Percentiles rank a stretch among this genome's conserved stretches.
phyloP scores from a whole-genome alignment of 2,797 vertebrate species.

The Enoplosus armatus region DNA sequence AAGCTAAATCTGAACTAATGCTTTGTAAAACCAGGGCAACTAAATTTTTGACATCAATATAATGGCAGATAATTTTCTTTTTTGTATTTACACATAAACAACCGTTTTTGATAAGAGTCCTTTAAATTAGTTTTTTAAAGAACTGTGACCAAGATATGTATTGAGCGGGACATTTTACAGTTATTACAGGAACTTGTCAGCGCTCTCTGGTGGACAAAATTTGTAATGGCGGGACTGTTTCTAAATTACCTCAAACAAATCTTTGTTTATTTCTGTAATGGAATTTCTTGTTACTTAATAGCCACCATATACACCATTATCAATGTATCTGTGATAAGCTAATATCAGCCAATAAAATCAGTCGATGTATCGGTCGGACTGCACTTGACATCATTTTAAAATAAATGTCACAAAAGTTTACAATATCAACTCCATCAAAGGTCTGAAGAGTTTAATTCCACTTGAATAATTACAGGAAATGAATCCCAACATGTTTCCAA shows the following conservation, averaged over 20 bases:
- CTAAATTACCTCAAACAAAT: background rate
- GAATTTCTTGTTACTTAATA: background rate
- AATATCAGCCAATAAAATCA: background rate
- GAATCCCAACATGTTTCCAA: slow-evolving; percentile 11
- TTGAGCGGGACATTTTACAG: background rate
- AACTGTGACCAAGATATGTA: too few relatives aligned
- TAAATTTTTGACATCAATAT: too few relatives aligned
- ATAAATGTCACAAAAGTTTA: background rate
- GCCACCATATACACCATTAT: background rate
- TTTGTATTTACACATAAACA: background rate
- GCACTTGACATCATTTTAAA: background rate
- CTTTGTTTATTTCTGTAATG: background rate
- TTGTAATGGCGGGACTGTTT: background rate
- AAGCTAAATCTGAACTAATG: background rate
- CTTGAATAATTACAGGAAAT: slow-evolving; percentile 3
- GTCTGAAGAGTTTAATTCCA: background rate
- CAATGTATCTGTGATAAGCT: background rate
- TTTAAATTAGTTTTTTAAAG: background rate
- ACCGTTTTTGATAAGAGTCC: too few relatives aligned
- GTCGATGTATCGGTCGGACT: background rate
- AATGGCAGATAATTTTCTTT: background rate
- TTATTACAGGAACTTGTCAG: background rate
- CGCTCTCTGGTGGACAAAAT: slow-evolving; percentile 12
- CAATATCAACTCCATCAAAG: background rate
- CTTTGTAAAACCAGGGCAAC: background rate